Base-by-base conservation (phyloP, 2,797 vertebrate genomes). In the Etheostoma nigrum region DNA sequence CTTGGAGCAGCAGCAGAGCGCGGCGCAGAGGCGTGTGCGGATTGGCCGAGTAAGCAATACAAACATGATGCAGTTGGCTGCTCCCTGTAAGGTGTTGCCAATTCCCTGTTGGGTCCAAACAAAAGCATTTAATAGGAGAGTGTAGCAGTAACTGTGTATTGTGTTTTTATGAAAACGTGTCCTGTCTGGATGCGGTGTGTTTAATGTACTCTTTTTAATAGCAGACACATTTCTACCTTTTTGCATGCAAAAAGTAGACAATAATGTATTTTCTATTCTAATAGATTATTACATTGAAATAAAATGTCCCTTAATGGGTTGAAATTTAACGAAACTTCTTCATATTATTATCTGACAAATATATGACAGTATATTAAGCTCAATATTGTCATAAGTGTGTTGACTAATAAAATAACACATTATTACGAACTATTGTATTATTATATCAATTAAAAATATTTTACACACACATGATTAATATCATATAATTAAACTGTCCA, bases 1-100 rank as follows among this genome's bases (percentile, higher is more conserved):
- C 3, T 18, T 84, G 0, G 82, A 95, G 86, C 92, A 92, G 90
- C 95, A 93, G 83, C 95, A 95, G 7, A 97, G 55, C 2, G 84
- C 47, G 0, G 92, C 59, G 9, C 93, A 59, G 52, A 99, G 95
- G 2, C 96, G 95, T 0, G 88, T 45, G 1, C 98, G 95, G 51
- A 99, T 90, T 0, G 92, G 95, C 0, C 86, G 93, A 0, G 98
- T 99, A 33, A 96, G 96, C 51, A 99, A 86, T 1, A 97, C 96
- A 4, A 99, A 99, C 96, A 97, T 95, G 85, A 99, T 94, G 86
- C 98, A 98, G 94, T 99, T 99, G 81, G 98, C 98, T 0, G 97
- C 98, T 82, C 98, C 98, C 87, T 99, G 98, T 58, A 96, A 97
- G 0, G 97, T 99, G 95, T 99, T 99, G 8, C 98, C 98, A 0